Conservation (phyloP, 2,113 vertebrate species). For the Trinectes maculatus region DNA sequence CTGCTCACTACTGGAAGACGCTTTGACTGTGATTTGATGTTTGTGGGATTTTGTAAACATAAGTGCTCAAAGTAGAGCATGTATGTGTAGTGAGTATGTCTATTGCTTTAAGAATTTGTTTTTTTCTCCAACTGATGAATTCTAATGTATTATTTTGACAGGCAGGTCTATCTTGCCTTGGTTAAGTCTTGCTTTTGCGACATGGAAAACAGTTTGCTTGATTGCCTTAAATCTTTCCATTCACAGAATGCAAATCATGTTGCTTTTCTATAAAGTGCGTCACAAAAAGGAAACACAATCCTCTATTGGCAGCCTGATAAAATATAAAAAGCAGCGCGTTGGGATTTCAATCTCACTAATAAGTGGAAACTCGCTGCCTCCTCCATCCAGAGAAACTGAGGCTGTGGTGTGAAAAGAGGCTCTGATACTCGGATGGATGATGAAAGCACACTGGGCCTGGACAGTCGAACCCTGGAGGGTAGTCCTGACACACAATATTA, state of each 20-base stretch:
- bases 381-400: slow-evolving; percentile 35
- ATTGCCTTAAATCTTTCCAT: slow-evolving; percentile 26
- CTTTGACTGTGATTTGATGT: slow-evolving; percentile 35
- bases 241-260: slow-evolving; percentile 42
- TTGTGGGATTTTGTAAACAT: slow-evolving; percentile 41
- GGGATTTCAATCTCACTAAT: slow-evolving; percentile 16
- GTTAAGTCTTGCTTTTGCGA: slow-evolving; percentile 40
- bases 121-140: slow-evolving; percentile 49
- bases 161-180: slow-evolving; percentile 46
- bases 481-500: slow-evolving; percentile 73
- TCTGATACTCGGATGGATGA: slow-evolving; percentile 63
- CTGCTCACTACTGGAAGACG: slow-evolving; percentile 29
- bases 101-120: slow-evolving; percentile 50
- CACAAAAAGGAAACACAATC: slow-evolving; percentile 10
- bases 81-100: slow-evolving; percentile 33
- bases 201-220: slow-evolving; percentile 45
- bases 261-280: slow-evolving; percentile 4
- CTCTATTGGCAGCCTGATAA: slow-evolving; percentile 11
- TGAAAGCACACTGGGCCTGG: slow-evolving; percentile 53
- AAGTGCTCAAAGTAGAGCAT: slow-evolving; percentile 40
- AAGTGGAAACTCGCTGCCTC: slow-evolving; percentile 30
- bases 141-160: slow-evolving; percentile 51
- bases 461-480: slow-evolving; percentile 52
- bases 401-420: slow-evolving; percentile 39
- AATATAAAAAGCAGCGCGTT: slow-evolving; percentile 23